Evolutionary conservation across 2,797 vertebrate species (phyloP).

Genomic region (Carcharodon carcharias): DNA sequence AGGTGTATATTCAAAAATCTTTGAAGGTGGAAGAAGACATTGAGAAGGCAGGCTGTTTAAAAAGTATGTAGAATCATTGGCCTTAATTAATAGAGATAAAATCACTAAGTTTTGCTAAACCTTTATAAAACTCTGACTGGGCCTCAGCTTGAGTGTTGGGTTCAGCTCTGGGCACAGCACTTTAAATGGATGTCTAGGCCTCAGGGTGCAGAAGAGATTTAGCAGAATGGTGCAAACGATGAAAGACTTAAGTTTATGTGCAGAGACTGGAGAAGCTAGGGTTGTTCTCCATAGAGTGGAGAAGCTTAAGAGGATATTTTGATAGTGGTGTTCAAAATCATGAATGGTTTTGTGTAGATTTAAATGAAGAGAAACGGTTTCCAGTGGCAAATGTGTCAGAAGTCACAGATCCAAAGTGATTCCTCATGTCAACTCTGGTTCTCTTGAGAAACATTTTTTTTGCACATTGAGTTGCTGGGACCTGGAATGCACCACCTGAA

Average conservation of each 20-base stretch:
- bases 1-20: neutral
- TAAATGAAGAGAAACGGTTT: too few species aligned
- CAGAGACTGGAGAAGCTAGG: neutral
- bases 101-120: neutral
- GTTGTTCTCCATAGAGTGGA: neutral
- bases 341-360: too few species aligned
- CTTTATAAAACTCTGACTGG: neutral
- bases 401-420: too few species aligned
- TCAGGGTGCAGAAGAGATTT: neutral
- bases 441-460: neutral
- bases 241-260: neutral
- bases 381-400: too few species aligned
- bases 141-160: neutral
- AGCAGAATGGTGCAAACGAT: neutral
- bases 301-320: neutral
- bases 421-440: too few species aligned
- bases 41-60: neutral
- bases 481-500: neutral
- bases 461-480: neutral
- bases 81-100: neutral
- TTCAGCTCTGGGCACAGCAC: neutral
- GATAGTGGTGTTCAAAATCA: neutral
- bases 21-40: neutral
- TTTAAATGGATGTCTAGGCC: neutral
- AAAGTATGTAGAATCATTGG: neutral